Conservation (phyloP, 23 tunicate species). For the Halocynthia roretzi region DNA sequence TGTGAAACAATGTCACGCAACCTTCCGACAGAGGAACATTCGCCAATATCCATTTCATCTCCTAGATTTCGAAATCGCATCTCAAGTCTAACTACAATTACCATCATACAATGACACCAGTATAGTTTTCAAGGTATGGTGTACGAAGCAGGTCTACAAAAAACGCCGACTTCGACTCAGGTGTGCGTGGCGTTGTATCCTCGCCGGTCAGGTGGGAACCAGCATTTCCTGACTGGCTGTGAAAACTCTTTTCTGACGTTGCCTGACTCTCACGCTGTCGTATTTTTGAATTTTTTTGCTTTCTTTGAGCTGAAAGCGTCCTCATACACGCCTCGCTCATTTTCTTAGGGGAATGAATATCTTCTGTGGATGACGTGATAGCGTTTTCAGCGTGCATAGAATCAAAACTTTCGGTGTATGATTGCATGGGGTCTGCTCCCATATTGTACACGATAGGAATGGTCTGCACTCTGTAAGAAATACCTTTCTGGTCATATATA, state of each 20-base stretch:
- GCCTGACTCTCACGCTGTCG: slow-evolving; percentile 10
- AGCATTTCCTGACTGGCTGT: neutral
- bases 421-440: too few relatives aligned
- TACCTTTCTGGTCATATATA: too few relatives aligned
- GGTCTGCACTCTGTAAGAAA: too few relatives aligned
- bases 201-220: neutral
- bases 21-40: too few relatives aligned
- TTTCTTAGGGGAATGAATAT: slow-evolving; percentile 21
- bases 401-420: too few relatives aligned
- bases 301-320: slow-evolving; percentile 52
- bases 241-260: too few relatives aligned
- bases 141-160: slow-evolving; percentile 14
- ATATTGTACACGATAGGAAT: too few relatives aligned
- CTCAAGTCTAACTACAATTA: too few relatives aligned
- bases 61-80: too few relatives aligned
- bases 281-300: slow-evolving; percentile 28
- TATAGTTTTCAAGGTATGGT: slow-evolving; percentile 19
- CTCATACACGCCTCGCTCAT: slow-evolving; percentile 68
- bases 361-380: slow-evolving; percentile 5
- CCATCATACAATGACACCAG: slow-evolving; percentile 9
- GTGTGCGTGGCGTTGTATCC: slow-evolving; percentile 4
- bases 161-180: neutral
- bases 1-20: too few relatives aligned
- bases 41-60: too few relatives aligned
- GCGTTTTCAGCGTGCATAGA: too few relatives aligned